Percentiles rank a stretch among this genome's conserved stretches.
These are phyloP conservation scores for Mastomys natalensis DNA, from an alignment of 2,113 vertebrate species.

Conservation along the genomic window DNA sequence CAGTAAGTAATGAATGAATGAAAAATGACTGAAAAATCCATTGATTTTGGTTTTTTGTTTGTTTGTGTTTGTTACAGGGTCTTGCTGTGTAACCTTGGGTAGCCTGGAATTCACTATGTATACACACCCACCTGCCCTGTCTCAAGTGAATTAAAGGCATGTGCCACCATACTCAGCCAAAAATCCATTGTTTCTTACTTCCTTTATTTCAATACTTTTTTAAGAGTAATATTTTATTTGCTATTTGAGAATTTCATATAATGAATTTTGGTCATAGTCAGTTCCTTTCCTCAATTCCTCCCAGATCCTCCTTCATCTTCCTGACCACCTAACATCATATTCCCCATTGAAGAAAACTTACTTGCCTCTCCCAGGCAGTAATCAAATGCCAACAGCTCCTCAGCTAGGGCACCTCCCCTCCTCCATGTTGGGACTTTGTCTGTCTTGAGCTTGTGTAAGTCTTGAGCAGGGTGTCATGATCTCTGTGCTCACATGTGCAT, in stretches of 20 bases:
- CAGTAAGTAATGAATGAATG: constrained; percentile 16
- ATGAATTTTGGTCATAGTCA: background rate
- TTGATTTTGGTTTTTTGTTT: background rate
- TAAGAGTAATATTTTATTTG: background rate
- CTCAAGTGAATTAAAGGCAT: background rate
- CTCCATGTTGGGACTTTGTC: background rate
- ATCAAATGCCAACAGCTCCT: background rate
- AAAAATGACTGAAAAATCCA: constrained; percentile 40
- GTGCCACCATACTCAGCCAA: background rate
- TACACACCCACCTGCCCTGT: background rate
- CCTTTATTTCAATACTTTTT: constrained; percentile 28
- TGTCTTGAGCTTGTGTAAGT: background rate
- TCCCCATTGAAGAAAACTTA: background rate
- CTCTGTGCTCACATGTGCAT: background rate
- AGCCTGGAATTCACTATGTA: background rate
- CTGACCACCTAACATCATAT: background rate
- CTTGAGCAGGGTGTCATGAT: background rate
- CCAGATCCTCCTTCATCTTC: background rate
- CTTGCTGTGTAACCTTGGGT: background rate
- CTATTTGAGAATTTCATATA: no score
- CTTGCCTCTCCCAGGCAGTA: background rate
- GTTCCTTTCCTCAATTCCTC: background rate
- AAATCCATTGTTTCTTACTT: background rate
- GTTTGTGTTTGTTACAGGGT: background rate
- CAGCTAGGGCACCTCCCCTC: background rate